Conservation (phyloP, 35 echinoderm and acorn worm genomes). For the Lytechinus variegatus region DNA sequence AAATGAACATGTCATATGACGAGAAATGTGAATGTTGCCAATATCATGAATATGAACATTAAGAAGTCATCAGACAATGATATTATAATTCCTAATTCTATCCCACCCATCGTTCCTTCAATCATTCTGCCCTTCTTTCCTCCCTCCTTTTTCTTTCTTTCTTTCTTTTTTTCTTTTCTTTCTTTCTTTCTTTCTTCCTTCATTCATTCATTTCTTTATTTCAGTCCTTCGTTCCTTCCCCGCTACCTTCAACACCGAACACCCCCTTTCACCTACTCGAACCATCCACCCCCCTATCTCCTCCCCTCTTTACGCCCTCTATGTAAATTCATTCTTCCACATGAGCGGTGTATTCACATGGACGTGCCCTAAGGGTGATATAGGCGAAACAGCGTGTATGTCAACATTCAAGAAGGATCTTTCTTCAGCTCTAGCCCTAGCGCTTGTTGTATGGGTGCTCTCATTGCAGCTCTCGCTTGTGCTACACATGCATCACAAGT, state of each 20-base stretch:
- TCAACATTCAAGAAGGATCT: neutral
- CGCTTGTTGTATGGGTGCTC: neutral
- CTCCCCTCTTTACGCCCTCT: neutral
- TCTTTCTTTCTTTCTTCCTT: neutral
- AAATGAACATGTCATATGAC: no score
- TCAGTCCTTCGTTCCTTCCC: neutral
- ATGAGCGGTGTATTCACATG: neutral
- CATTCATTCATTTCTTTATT: neutral
- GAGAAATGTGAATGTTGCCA: no score
- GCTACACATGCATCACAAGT: neutral
- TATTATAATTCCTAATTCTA: no score
- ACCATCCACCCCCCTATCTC: neutral
- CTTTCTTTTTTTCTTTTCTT: neutral
- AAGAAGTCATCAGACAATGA: no score
- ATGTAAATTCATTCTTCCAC: constrained; percentile 43
- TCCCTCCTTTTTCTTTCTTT: neutral
- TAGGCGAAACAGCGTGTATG: constrained; percentile 11
- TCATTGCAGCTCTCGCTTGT: neutral
- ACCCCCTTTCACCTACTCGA: neutral
- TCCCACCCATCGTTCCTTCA: neutral
- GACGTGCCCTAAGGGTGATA: constrained; percentile 23
- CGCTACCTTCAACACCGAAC: neutral
- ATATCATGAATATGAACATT: no score
- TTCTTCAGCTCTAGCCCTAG: neutral
- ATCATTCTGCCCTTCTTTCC: neutral